Conservation (phyloP, 1,140 invertebrate genomes). For the Tribolium madens region DNA sequence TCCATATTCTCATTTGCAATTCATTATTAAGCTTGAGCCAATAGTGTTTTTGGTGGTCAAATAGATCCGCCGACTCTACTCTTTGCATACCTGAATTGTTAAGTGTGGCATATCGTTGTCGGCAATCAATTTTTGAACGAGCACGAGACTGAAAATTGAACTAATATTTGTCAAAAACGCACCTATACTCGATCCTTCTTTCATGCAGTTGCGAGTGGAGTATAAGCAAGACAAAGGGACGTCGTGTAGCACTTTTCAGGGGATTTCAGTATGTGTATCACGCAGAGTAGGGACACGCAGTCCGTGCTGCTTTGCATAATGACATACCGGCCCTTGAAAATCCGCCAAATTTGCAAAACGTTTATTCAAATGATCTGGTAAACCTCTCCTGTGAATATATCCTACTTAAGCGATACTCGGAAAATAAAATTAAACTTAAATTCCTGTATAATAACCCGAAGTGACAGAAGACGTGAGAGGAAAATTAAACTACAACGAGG, state of each 20-base stretch:
- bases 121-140: conserved; percentile 29
- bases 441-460: conserved; percentile 48
- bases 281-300: conserved; percentile 51
- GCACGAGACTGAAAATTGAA: conserved; percentile 6
- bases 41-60: conserved; percentile 23
- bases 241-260: conserved; percentile 1
- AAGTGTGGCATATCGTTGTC: conserved; percentile 10
- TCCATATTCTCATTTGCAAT: not conserved
- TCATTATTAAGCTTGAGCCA: conserved; percentile 16
- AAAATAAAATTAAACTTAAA: conserved; percentile 51
- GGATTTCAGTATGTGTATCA: conserved; percentile 53
- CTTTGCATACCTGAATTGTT: conserved; percentile 29
- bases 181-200: not conserved
- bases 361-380: conserved; percentile 56
- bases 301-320: conserved; percentile 54
- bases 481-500: conserved; percentile 41
- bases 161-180: not conserved
- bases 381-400: conserved; percentile 48
- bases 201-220: not conserved
- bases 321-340: conserved; percentile 53
- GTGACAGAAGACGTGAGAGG: conserved; percentile 45
- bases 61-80: conserved; percentile 1
- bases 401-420: conserved; percentile 48
- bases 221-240: not conserved
- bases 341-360: conserved; percentile 57